Base-by-base conservation (phyloP, 2,113 vertebrate species). In the Thunnus maccoyii region DNA sequence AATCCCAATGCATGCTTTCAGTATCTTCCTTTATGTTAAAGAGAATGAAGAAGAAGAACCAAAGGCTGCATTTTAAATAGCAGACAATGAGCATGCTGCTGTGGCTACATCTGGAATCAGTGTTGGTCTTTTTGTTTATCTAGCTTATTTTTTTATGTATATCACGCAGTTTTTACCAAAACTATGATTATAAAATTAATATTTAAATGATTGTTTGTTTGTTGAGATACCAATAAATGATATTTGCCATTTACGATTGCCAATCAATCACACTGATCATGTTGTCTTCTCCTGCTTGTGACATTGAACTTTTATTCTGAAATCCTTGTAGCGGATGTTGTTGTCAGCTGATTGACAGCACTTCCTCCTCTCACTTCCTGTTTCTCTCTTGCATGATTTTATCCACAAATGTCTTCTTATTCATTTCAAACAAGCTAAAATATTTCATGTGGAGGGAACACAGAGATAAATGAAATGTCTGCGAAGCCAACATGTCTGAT, bases 401-500 rank as follows among this genome's bases (percentile, higher is more conserved):
- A 12, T 1, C 17, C 17, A 17, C 8, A 44, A 2, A 15, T 8
- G 17, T 15, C 17, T 22, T 44, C 1, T 30, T 27, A 12, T 27
- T 80, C 4, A 15, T 68, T 72, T 18, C 8, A 69, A 25, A 52
- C 13, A 50, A 44, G 18, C 11, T 36, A 1, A 63, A 44, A n/a
- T 10, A 30, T n/a, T 79, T 54, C 0, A 57, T 46, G 54, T 5
- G 13, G 17, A 47, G 7, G 9, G 1, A 27, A 20, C 11, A 66
- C 17, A 16, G 7, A 64, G 18, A 12, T 60, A 22, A 47, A 14
- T 44, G 58, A 85, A 46, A 94, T 94, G 93, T 93, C 92, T 58
- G 83, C 91, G 0, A 94, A 93, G 56, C 91, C 93, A 22, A 93
- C 92, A 0, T 94, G 93, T 80, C n/a, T 94, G 77, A 93, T 94